phyloP scores from a whole-genome alignment of 1,140 invertebrate genomes.

The Nebria ingens region DNA sequence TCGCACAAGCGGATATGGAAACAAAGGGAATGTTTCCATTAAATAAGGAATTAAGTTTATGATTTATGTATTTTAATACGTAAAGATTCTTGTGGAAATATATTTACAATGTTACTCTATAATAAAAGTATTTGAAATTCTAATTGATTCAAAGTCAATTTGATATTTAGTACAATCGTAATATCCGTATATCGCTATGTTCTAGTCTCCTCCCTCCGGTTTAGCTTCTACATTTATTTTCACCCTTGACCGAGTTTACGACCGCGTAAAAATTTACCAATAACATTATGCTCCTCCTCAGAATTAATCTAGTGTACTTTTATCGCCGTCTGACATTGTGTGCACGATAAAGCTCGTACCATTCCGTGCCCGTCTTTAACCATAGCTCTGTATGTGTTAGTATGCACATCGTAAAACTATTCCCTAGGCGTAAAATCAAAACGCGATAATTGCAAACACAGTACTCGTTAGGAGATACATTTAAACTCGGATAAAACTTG shows the following conservation, averaged over 20 bases:
- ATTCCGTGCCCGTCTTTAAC: too few relatives aligned
- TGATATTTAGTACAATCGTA: neutral
- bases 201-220: neutral
- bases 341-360: neutral
- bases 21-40: too few relatives aligned
- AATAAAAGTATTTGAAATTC: too few relatives aligned
- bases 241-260: neutral
- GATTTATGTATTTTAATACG: too few relatives aligned
- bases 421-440: neutral
- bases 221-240: neutral
- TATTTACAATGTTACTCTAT: too few relatives aligned
- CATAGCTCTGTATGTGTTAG: too few relatives aligned
- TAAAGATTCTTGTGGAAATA: too few relatives aligned
- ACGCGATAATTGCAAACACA: neutral
- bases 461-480: too few relatives aligned
- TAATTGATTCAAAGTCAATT: too few relatives aligned
- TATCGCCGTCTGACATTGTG: neutral
- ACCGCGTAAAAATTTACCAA: neutral
- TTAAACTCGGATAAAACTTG: too few relatives aligned
- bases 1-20: too few relatives aligned
- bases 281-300: conserved; percentile 6
- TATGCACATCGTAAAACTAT: neutral
- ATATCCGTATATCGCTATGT: neutral
- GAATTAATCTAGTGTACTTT: neutral
- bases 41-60: too few relatives aligned